Percentiles rank a stretch among this genome's conserved stretches.
Evolutionary conservation across 2,888 invertebrate species (phyloP).

Genomic region (Trissonchulus latispiculum): DNA sequence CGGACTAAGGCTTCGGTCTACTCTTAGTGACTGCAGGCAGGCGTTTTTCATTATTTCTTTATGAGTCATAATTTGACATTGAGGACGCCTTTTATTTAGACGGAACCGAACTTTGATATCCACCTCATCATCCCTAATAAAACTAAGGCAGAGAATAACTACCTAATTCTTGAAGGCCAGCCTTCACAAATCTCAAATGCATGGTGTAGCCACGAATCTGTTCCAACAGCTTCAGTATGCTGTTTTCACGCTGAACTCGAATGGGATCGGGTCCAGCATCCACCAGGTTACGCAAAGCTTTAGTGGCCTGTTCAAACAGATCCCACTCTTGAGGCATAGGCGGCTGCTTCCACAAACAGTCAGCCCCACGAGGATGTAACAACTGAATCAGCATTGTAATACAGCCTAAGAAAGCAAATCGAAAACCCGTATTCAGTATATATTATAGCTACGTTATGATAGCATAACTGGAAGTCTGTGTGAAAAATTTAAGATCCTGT

Average conservation of each 20-base stretch:
- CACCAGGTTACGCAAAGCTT: constrained; percentile 84
- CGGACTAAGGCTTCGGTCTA: no score
- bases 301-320: constrained; percentile 69
- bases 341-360: constrained; percentile 57
- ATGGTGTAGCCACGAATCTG: constrained; percentile 66
- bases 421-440: no score
- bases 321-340: constrained; percentile 48
- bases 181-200: constrained; percentile 10
- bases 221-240: constrained; percentile 77
- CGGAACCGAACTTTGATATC: no score
- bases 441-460: no score
- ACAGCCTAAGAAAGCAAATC: constrained; percentile 65
- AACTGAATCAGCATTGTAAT: constrained; percentile 82
- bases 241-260: constrained; percentile 72
- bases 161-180: constrained; percentile 1
- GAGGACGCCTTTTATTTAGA: no score
- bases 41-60: no score
- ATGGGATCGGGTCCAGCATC: constrained; percentile 84
- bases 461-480: no score
- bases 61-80: no score
- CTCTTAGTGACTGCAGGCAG: no score
- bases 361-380: constrained; percentile 45
- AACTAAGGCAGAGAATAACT: no score
- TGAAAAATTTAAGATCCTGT: no score
- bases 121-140: no score